Conservation (phyloP, 1,140 invertebrate species). For the Dolichoris vasculosae region DNA sequence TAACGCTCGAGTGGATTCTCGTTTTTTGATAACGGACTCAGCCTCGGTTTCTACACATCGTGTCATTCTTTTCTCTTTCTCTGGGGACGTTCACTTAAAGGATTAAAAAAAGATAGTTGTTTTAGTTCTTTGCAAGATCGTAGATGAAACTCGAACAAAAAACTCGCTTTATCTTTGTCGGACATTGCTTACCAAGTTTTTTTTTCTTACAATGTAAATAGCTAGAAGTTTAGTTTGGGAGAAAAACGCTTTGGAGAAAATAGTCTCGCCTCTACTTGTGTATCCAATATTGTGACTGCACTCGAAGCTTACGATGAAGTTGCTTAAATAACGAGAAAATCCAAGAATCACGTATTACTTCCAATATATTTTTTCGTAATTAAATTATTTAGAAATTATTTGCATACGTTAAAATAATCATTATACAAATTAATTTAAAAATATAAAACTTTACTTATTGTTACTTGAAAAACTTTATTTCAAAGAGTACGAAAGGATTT, state of each 20-base stretch:
- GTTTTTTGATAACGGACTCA: constrained; percentile 13
- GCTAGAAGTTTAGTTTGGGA: background rate
- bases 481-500: too few relatives aligned
- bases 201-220: background rate
- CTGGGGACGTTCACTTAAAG: background rate
- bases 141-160: background rate
- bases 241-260: background rate
- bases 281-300: background rate
- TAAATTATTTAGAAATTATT: background rate
- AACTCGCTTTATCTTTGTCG: background rate
- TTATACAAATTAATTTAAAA: too few relatives aligned
- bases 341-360: background rate
- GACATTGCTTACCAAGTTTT: background rate
- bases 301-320: background rate
- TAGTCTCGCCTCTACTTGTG: background rate
- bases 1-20: constrained; percentile 8
- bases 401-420: too few relatives aligned
- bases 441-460: too few relatives aligned
- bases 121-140: background rate
- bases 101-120: background rate
- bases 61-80: too few relatives aligned
- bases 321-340: background rate
- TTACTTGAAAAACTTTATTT: too few relatives aligned
- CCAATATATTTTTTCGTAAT: background rate
- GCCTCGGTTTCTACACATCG: too few relatives aligned